Evolutionary conservation across 2,797 vertebrate genomes (phyloP).

Genomic region (Dendrocincla fuliginosa): DNA sequence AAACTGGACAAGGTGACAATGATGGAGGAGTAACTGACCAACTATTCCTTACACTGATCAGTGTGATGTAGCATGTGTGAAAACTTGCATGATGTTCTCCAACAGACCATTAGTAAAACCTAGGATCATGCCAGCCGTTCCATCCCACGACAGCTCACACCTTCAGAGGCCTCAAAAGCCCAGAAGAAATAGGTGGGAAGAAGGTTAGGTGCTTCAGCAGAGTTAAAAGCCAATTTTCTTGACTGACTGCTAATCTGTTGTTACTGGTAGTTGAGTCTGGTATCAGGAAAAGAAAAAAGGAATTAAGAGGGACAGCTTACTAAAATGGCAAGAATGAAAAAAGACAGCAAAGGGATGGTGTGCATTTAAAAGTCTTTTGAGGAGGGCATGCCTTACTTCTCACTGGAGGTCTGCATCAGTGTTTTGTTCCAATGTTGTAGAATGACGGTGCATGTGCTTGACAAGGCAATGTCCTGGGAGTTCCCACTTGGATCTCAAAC

Average conservation of each 20-base stretch:
- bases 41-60: not conserved
- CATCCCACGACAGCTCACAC: not conserved
- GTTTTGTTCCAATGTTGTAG: not conserved
- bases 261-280: slow-evolving; percentile 26
- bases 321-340: not conserved
- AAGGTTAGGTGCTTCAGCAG: slow-evolving; percentile 49
- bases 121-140: not conserved
- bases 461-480: too few relatives aligned
- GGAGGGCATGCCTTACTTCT: not conserved
- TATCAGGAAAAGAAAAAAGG: slow-evolving; percentile 23
- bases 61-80: not conserved
- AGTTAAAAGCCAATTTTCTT: slow-evolving; percentile 38
- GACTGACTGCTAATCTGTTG: slow-evolving; percentile 60
- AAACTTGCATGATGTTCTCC: not conserved
- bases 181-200: slow-evolving; percentile 57
- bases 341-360: not conserved
- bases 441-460: not conserved
- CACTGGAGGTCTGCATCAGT: not conserved
- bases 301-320: slow-evolving; percentile 30
- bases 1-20: not conserved
- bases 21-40: not conserved
- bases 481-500: not conserved
- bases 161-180: not conserved
- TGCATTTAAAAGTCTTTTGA: slow-evolving; percentile 28
- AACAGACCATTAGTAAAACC: not conserved